Conservation (phyloP, 2,113 vertebrate species). For the Vidua chalybeata region DNA sequence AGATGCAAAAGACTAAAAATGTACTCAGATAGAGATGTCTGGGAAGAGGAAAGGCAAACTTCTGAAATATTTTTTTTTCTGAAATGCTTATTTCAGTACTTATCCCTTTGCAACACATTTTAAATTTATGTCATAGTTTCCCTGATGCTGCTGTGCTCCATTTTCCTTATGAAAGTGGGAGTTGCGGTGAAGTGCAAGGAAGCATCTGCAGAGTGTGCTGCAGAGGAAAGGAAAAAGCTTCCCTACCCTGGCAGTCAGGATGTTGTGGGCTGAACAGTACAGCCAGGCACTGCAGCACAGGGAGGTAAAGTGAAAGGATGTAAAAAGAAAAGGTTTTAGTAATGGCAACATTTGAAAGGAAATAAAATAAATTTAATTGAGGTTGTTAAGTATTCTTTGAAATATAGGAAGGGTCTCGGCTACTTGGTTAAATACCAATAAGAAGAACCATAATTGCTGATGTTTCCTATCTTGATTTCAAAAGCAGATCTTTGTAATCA, state of each 20-base stretch:
- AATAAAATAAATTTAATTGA: background rate
- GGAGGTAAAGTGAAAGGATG: background rate
- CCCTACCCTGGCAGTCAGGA: background rate
- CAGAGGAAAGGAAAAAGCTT: background rate
- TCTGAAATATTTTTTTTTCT: background rate
- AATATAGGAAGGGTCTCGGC: background rate
- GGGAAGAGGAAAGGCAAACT: background rate
- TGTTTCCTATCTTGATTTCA: background rate
- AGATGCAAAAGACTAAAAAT: background rate
- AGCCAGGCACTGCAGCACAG: background rate
- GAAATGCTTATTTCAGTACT: background rate
- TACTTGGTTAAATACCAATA: background rate
- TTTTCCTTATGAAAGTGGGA: background rate
- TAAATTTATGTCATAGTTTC: background rate
- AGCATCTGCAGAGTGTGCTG: background rate
- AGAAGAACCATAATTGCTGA: background rate
- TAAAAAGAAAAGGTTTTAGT: background rate
- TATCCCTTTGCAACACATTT: background rate
- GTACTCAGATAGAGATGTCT: background rate
- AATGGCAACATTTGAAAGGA: background rate
- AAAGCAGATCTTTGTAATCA: background rate
- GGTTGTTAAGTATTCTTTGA: background rate
- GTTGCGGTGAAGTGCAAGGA: background rate
- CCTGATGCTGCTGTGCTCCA: background rate
- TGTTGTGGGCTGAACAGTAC: background rate